A percentile compares a stretch with the other conserved stretches of the same genome.
Evolutionary conservation across 2,113 vertebrate genomes (phyloP).

Genomic region (Campylorhamphus procurvoides): DNA sequence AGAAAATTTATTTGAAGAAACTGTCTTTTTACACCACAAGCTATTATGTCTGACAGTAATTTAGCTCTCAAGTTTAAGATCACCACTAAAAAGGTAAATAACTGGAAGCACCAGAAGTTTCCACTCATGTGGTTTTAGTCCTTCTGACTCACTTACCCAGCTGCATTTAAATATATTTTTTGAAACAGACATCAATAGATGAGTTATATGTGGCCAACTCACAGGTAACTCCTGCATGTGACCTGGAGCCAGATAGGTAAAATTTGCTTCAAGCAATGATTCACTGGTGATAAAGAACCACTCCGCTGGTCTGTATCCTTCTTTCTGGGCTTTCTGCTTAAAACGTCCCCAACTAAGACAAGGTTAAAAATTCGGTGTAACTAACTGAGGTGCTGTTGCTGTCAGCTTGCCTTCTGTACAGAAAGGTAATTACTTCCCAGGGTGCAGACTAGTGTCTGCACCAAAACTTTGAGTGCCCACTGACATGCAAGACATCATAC

Average conservation of each 20-base stretch:
- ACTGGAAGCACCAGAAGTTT: background rate
- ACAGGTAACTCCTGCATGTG: background rate
- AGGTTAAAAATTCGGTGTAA: background rate
- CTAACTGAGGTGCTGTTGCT: background rate
- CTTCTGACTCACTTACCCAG: background rate
- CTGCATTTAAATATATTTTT: background rate
- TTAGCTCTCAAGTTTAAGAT: background rate
- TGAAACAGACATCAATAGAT: background rate
- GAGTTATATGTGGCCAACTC: background rate
- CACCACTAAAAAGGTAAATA: background rate
- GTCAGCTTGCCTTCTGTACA: background rate
- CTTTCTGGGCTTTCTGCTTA: background rate
- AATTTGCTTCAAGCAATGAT: background rate
- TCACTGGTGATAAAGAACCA: background rate
- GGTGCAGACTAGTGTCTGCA: background rate
- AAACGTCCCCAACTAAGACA: background rate
- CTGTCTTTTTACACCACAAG: background rate
- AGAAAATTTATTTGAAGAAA: background rate
- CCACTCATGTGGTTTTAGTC: background rate
- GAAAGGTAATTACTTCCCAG: background rate
- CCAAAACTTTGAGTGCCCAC: background rate
- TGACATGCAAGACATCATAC: fast-evolving
- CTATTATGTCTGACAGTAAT: background rate
- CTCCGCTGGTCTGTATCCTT: background rate
- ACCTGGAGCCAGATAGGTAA: fast-evolving